A percentile compares a stretch with the other conserved stretches of the same genome.
Evolutionary conservation across 2,797 vertebrate species (phyloP).

Genomic region (Danio tinwini): DNA sequence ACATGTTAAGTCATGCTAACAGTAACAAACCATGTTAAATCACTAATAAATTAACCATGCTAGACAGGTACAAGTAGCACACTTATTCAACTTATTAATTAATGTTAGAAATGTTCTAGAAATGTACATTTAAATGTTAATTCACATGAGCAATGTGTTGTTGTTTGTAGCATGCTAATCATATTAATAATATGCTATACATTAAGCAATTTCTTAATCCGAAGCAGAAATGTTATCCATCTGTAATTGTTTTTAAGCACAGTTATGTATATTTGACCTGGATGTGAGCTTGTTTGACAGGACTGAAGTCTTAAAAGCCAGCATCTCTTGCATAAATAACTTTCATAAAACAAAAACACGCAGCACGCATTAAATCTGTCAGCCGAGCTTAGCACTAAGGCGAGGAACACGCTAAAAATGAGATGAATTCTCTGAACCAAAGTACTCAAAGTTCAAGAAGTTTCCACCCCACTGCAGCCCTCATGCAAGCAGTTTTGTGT

Average conservation of each 20-base stretch:
- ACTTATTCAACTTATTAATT: too few relatives aligned
- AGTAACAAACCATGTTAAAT: too few relatives aligned
- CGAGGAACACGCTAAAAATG: background rate
- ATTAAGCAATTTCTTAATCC: too few relatives aligned
- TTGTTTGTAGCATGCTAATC: too few relatives aligned
- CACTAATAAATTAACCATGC: too few relatives aligned
- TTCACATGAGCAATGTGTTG: too few relatives aligned
- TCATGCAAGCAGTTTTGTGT: conserved; percentile 32
- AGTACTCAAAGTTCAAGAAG: background rate
- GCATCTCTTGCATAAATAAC: conserved; percentile 57
- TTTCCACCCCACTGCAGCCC: conserved; percentile 12
- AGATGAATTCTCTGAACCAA: conserved; percentile 6
- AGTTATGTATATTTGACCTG: conserved; percentile 17
- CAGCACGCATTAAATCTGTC: conserved; percentile 17
- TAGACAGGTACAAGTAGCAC: too few relatives aligned
- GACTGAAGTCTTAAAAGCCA: conserved; percentile 53
- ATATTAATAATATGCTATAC: too few relatives aligned
- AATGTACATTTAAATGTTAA: too few relatives aligned
- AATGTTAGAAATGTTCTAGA: too few relatives aligned
- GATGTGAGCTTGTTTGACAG: conserved; percentile 21
- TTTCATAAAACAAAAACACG: conserved; percentile 36
- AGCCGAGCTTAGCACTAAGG: background rate
- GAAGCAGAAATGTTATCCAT: background rate
- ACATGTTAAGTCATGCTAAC: too few relatives aligned
- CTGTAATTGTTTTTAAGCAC: background rate